Evolutionary conservation across 2,888 invertebrate genomes (phyloP).

Genomic region (Epinotia demarniana): DNA sequence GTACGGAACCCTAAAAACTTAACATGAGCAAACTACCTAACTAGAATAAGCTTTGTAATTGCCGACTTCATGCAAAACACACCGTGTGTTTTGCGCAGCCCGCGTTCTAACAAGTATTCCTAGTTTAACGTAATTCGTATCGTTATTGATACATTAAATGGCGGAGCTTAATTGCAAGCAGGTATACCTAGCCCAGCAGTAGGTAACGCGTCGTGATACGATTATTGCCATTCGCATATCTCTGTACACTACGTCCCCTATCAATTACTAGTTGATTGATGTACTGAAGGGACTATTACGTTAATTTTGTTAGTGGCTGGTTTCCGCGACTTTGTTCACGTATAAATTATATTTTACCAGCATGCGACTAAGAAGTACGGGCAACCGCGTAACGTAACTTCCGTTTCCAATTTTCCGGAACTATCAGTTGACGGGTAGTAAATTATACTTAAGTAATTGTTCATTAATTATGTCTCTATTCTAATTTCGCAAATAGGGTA

Average conservation of each 20-base stretch:
- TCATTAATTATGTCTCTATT: too few relatives aligned
- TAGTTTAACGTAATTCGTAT: conserved; percentile 14
- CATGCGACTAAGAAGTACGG: too few relatives aligned
- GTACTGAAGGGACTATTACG: not conserved
- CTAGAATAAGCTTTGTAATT: not conserved
- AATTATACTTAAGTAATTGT: too few relatives aligned
- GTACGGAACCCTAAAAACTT: too few relatives aligned
- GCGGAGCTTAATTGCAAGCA: not conserved
- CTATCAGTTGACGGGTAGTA: too few relatives aligned
- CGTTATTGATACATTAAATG: conserved; percentile 27
- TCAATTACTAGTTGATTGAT: conserved; percentile 8
- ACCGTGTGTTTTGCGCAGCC: not conserved
- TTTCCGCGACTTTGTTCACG: too few relatives aligned
- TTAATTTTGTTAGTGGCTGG: not conserved
- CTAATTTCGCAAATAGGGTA: too few relatives aligned
- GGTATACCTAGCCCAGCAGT: not conserved
- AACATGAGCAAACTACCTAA: not conserved
- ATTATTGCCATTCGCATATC: not conserved
- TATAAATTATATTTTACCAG: too few relatives aligned
- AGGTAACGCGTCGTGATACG: not conserved
- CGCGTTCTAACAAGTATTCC: not conserved
- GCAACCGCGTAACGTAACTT: too few relatives aligned
- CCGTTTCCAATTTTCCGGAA: too few relatives aligned
- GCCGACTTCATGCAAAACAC: not conserved
- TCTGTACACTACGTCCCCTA: not conserved